phyloP scores from a whole-genome alignment of 2,797 vertebrate genomes.

The Tauraco hartlaubi region DNA sequence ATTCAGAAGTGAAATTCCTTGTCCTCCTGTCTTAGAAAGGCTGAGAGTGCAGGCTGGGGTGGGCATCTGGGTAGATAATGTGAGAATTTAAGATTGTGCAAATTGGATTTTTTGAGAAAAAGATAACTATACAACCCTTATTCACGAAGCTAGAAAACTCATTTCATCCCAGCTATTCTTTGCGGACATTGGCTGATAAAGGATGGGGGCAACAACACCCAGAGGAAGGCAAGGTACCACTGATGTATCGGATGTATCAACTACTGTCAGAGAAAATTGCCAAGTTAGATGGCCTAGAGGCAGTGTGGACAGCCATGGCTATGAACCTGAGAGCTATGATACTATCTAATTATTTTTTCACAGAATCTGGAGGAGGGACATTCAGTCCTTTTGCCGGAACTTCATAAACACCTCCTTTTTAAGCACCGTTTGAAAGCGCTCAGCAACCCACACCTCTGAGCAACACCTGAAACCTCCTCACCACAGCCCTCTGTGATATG shows the following conservation, averaged over 20 bases:
- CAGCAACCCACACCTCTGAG: not conserved
- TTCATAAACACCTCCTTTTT: not conserved
- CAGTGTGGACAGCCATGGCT: not conserved
- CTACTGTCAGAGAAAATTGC: not conserved
- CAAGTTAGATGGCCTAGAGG: not conserved
- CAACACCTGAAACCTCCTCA: not conserved
- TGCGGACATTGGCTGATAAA: not conserved
- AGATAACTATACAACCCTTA: not conserved
- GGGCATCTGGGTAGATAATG: not conserved
- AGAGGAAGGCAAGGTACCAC: not conserved
- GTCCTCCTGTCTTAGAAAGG: not conserved
- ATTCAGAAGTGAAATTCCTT: not conserved
- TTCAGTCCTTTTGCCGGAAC: not conserved
- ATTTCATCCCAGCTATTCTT: not conserved
- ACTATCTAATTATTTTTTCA: constrained; percentile 31
- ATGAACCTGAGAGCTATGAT: not conserved
- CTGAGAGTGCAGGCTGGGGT: not conserved
- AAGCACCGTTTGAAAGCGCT: not conserved
- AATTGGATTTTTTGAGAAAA: not conserved
- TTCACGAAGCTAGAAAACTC: not conserved
- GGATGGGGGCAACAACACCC: not conserved
- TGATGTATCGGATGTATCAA: not conserved
- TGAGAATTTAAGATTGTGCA: not conserved
- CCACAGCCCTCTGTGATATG: not conserved
- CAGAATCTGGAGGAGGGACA: not conserved